Base-by-base conservation (phyloP, 2,113 vertebrate genomes). In the Aldabrachelys gigantea region DNA sequence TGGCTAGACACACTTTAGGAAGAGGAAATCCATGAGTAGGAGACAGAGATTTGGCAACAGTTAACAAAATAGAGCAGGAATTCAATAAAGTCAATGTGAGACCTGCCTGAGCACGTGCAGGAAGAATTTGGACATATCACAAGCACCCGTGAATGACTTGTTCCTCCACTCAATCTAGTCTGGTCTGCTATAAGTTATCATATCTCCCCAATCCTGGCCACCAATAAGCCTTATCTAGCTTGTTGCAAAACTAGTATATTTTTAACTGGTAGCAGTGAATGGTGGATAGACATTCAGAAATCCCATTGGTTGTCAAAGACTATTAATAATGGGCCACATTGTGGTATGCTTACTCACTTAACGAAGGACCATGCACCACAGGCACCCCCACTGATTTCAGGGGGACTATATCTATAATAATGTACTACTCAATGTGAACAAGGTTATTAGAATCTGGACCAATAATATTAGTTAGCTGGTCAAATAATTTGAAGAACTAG, bases 321-420 rank as follows among this genome's bases (percentile, higher is more conserved):
- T 80, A 53, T 52, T 41, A 82, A 17, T 53, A 89, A 2, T 1
- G 27, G 24, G 41, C 24, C 24, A 80, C 52, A 56, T 19, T 69
- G 80, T 87, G 75, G 0, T 0, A 41, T 44, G 0, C 0, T 52
- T 65, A 22, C 3, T 56, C 29, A 1, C 6, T 62, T 62, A 62
- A 29, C 13, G 59, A 62, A 62, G 59, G 59, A 14, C 59, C 13
- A 29, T 62, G 29, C 29, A 35, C 59, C 59, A 62, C 6, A 62
- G 14, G 59, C 31, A 62, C 59, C 59, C 19, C 27, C 59, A 62
- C 13, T 62, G 44, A 47, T 22, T 88, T 80, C 91, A 75, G 25
- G 10, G 16, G 25, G 38, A 31, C 21, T 82, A 1, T 0, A 25
- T 4, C 9, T 81, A 5, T 29, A 72, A n/a, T 29, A 0, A 0